These are phyloP conservation scores for Chromoteleia sp. DNA, from an alignment of 2,888 invertebrate species.

Conservation along the genomic window DNA sequence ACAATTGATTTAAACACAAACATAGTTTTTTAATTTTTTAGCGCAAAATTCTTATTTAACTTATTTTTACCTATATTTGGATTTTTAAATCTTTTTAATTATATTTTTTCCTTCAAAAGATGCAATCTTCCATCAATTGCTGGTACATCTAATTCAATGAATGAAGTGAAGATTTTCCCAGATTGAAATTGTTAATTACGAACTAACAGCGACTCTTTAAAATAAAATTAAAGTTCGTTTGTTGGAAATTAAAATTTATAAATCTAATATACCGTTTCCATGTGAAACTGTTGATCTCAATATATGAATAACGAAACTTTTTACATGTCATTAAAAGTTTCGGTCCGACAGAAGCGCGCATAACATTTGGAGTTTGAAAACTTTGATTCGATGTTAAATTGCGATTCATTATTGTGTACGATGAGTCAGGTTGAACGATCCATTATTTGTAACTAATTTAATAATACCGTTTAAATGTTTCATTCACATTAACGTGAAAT, in stretches of 20 bases:
- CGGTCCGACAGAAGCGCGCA: background rate
- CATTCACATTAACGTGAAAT: constrained; percentile 11
- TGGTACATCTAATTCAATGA: background rate
- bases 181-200: background rate
- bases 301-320: background rate
- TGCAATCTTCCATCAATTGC: background rate
- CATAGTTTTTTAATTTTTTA: too few species aligned
- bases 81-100: too few species aligned
- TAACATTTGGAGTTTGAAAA: too few species aligned
- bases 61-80: too few species aligned
- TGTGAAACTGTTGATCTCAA: background rate
- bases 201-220: background rate
- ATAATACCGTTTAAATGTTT: background rate
- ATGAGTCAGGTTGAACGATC: background rate
- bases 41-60: too few species aligned
- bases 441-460: background rate
- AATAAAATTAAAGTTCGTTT: background rate
- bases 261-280: background rate
- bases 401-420: background rate
- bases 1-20: too few species aligned
- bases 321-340: constrained; percentile 13
- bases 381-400: background rate
- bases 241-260: background rate
- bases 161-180: background rate
- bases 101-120: too few species aligned